Conservation (phyloP, 2,797 vertebrate species). For the Peromyscus nudipes region DNA sequence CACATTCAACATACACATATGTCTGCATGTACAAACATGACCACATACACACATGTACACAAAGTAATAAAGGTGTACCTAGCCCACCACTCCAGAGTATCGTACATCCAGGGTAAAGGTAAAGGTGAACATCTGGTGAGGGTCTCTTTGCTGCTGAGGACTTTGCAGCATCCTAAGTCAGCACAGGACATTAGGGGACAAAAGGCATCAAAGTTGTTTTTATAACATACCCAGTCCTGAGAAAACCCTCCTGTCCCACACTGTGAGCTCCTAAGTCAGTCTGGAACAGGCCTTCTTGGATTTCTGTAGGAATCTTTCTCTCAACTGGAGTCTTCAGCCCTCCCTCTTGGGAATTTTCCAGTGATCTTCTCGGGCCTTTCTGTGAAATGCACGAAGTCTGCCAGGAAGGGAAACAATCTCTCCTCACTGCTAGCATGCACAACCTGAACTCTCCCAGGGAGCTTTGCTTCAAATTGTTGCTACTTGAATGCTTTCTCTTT, state of each 20-base stretch:
- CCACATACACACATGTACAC: neutral
- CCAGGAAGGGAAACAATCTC: constrained; percentile 13
- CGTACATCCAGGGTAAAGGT: neutral
- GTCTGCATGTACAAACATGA: neutral
- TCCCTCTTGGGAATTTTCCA: neutral
- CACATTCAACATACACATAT: neutral
- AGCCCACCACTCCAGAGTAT: neutral
- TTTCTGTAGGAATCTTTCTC: neutral
- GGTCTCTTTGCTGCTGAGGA: neutral
- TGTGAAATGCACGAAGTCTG: neutral
- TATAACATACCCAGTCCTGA: neutral
- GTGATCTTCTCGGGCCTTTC: neutral
- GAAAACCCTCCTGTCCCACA: neutral
- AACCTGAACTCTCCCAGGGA: neutral
- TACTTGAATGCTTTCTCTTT: constrained; percentile 15
- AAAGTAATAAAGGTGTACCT: neutral
- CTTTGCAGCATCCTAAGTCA: neutral
- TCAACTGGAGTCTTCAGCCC: neutral
- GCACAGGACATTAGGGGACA: neutral
- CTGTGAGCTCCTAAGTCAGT: neutral
- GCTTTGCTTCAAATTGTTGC: constrained; percentile 8
- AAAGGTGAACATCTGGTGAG: neutral
- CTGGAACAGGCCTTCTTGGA: neutral
- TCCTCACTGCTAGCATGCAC: neutral
- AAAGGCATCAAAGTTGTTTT: neutral